Percentiles rank a stretch among this genome's conserved stretches.
These are phyloP conservation scores for Anoncus sp. DNA, from an alignment of 2,888 invertebrate genomes.

Conservation along the genomic window DNA sequence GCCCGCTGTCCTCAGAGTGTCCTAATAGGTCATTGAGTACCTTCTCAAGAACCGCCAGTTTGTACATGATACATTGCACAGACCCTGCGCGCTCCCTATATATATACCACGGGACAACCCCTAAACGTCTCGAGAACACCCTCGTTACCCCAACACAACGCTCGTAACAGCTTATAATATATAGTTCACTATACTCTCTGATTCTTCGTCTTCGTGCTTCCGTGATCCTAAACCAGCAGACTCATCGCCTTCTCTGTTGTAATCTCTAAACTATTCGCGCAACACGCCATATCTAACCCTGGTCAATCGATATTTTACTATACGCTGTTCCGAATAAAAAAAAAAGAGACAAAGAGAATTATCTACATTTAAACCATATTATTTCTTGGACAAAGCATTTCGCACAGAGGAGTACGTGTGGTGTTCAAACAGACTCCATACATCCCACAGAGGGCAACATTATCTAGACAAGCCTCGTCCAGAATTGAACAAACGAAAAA, in stretches of 20 bases:
- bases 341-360: background rate
- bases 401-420: too few species aligned
- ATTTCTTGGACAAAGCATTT: too few species aligned
- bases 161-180: conserved; percentile 34
- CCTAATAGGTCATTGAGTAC: conserved; percentile 68
- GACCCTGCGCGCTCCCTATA: conserved; percentile 43
- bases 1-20: conserved; percentile 64
- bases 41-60: conserved; percentile 62
- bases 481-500: too few species aligned
- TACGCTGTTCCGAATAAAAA: background rate
- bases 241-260: conserved; percentile 28
- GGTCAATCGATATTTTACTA: conserved; percentile 41
- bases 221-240: conserved; percentile 37
- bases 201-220: conserved; percentile 44
- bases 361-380: background rate
- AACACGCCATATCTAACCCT: conserved; percentile 8
- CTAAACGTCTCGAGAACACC: conserved; percentile 55
- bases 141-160: conserved; percentile 46
- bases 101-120: conserved; percentile 41
- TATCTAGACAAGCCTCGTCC: too few species aligned
- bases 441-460: too few species aligned
- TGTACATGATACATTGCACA: conserved; percentile 64
- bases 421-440: too few species aligned
- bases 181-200: conserved; percentile 21
- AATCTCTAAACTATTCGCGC: conserved; percentile 48